Conservation (phyloP, 2,797 vertebrate species). For the Buphagus erythrorhynchus region DNA sequence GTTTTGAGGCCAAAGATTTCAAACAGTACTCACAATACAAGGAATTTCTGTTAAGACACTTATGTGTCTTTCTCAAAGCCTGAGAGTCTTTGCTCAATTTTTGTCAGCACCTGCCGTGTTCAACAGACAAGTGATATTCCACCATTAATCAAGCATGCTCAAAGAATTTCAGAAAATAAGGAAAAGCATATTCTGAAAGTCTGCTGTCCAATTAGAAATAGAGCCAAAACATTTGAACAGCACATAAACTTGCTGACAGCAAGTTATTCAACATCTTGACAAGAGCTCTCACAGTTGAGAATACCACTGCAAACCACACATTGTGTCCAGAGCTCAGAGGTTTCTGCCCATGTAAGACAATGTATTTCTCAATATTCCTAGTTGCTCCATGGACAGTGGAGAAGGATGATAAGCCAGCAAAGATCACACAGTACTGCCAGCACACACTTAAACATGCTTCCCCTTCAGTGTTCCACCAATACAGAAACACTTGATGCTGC, state of each 20-base stretch:
- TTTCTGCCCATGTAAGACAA: slow-evolving; percentile 17
- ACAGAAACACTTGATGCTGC: rapidly evolving
- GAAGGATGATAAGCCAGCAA: background rate
- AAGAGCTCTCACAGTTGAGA: background rate
- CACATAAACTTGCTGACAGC: background rate
- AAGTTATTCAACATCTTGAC: background rate
- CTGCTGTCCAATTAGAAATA: background rate
- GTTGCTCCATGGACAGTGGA: rapidly evolving
- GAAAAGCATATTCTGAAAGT: background rate
- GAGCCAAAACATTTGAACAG: background rate
- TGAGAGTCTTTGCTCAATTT: background rate
- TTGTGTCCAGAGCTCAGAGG: background rate
- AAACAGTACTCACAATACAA: rapidly evolving
- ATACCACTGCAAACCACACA: background rate
- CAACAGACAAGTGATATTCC: background rate
- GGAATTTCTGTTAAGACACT: background rate
- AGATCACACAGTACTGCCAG: background rate
- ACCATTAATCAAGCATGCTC: background rate
- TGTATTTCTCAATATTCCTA: background rate
- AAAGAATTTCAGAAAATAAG: background rate
- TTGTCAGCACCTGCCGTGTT: background rate
- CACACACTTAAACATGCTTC: background rate
- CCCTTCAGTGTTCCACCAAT: background rate
- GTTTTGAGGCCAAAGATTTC: background rate
- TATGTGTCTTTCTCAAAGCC: background rate